phyloP scores from a whole-genome alignment of 2,888 invertebrate genomes.

The Athrips mouffetella region DNA sequence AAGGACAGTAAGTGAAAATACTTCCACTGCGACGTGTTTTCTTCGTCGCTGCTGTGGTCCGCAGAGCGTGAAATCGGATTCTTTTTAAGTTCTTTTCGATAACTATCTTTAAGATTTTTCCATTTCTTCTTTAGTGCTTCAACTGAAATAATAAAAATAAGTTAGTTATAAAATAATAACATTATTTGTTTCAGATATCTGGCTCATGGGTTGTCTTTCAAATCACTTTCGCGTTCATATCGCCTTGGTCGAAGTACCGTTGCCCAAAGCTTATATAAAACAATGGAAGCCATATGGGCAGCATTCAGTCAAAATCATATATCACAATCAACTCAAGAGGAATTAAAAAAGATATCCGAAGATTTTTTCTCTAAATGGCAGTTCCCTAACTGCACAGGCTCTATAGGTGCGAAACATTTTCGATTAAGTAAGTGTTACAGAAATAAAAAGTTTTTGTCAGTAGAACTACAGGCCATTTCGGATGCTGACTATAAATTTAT shows the following conservation, averaged over 20 bases:
- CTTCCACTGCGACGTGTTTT: not conserved
- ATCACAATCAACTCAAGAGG: constrained; percentile 20
- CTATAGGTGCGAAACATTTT: constrained; percentile 23
- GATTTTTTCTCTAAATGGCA: constrained; percentile 19
- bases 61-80: not conserved
- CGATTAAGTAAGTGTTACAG: constrained; percentile 19
- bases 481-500: not conserved
- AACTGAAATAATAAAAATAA: not conserved
- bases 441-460: not conserved
- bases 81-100: constrained; percentile 1
- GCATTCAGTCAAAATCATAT: not conserved
- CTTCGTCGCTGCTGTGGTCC: not conserved
- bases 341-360: constrained; percentile 20
- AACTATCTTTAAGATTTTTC: not conserved
- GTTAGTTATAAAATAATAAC: not conserved
- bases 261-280: not conserved
- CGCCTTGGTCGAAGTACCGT: not conserved
- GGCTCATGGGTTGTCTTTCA: no score
- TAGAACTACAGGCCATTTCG: not conserved
- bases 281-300: not conserved
- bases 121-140: not conserved
- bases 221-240: no score
- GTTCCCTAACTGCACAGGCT: no score
- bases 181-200: no score
- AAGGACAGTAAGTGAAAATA: not conserved